Conservation (phyloP, 2,888 invertebrate genomes). For the Leptarthrus brevirostris region DNA sequence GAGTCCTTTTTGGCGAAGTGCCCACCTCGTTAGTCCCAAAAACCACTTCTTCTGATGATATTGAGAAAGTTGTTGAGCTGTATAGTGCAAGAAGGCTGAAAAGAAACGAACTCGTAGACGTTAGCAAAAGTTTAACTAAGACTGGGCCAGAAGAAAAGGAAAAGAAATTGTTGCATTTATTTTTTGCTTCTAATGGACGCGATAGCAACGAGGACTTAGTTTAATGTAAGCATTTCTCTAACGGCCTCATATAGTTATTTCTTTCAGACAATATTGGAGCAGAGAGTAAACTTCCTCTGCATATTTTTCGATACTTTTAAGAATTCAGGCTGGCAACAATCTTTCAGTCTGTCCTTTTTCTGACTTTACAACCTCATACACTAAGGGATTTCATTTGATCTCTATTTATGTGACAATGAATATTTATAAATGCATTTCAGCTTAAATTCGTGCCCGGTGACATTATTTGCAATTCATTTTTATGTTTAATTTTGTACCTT, state of each 20-base stretch:
- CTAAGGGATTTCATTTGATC: slow-evolving; percentile 31
- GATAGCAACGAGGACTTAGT: slow-evolving; percentile 34
- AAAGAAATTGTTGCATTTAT: slow-evolving; percentile 41
- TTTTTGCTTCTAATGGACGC: slow-evolving; percentile 18
- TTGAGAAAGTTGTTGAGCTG: slow-evolving; percentile 29
- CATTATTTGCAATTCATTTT: slow-evolving; percentile 22
- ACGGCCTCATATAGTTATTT: not conserved
- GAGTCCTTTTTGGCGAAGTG: slow-evolving; percentile 35
- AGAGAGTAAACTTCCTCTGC: slow-evolving; percentile 1
- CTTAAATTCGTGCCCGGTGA: not conserved
- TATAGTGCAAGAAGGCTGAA: not conserved
- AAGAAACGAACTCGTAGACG: slow-evolving; percentile 12
- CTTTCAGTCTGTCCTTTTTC: not conserved
- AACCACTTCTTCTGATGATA: slow-evolving; percentile 44
- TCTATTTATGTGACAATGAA: slow-evolving; percentile 38
- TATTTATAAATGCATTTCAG: slow-evolving; percentile 37
- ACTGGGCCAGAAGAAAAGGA: not conserved
- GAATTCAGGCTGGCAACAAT: not conserved
- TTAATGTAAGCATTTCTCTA: slow-evolving; percentile 22
- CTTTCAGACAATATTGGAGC: slow-evolving; percentile 23
- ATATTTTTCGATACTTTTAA: slow-evolving; percentile 33
- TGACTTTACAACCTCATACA: slow-evolving; percentile 2
- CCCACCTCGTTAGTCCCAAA: slow-evolving; percentile 41
- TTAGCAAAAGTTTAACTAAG: slow-evolving; percentile 7
- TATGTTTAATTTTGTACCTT: too few relatives aligned